Evolutionary conservation across 1,140 invertebrate species (phyloP).

Genomic region (Apis cerana): DNA sequence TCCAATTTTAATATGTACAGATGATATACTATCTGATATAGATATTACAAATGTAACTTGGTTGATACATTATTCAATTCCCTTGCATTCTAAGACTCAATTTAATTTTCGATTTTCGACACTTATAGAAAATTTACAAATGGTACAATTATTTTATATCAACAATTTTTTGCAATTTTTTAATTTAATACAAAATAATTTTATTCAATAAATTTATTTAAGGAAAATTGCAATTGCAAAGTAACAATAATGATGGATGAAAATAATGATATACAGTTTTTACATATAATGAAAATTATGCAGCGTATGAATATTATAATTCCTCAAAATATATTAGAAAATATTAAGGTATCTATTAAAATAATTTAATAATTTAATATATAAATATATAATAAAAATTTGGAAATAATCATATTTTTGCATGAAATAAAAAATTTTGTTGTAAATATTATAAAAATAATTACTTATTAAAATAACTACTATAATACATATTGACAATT

Average conservation of each 20-base stretch:
- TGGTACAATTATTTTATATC: background rate
- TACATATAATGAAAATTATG: slow-evolving; percentile 71
- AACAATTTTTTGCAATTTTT: background rate
- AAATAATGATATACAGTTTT: slow-evolving; percentile 71
- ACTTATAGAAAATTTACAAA: slow-evolving; percentile 67
- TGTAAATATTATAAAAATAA: too few species aligned
- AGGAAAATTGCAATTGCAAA: slow-evolving; percentile 66
- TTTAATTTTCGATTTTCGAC: slow-evolving; percentile 77
- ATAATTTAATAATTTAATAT: background rate
- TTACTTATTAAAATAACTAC: too few species aligned
- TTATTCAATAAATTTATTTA: slow-evolving; percentile 43
- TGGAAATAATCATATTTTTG: too few species aligned
- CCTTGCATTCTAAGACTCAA: slow-evolving; percentile 66
- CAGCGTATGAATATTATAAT: slow-evolving; percentile 69
- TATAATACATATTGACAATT: too few species aligned
- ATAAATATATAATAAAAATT: too few species aligned
- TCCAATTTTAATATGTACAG: slow-evolving; percentile 77
- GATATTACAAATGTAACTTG: slow-evolving; percentile 73
- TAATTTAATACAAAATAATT: background rate
- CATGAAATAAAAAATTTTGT: too few species aligned
- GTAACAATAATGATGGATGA: slow-evolving; percentile 75
- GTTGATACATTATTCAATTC: slow-evolving; percentile 78
- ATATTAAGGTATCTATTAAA: slow-evolving; percentile 60
- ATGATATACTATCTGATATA: slow-evolving; percentile 73
- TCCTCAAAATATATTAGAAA: slow-evolving; percentile 51